Conservation (phyloP, 2,113 vertebrate genomes). For the Zapus hudsonius region DNA sequence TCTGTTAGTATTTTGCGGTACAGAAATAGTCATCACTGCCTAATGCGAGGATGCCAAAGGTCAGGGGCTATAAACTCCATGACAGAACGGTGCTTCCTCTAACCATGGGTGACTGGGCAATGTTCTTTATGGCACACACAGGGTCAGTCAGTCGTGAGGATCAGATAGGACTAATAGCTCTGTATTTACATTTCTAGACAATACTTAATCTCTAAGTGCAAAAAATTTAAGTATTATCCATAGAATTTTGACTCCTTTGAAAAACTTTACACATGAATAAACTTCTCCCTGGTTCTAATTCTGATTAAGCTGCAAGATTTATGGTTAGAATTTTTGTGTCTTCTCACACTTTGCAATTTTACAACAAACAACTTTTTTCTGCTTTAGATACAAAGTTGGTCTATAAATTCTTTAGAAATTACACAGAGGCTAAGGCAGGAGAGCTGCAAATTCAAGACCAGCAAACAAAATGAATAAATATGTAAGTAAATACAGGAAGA, state of each 20-base stretch:
- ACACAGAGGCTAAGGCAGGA: neutral
- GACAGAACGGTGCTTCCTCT: conserved; percentile 48
- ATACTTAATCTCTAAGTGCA: neutral
- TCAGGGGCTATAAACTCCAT: conserved; percentile 69
- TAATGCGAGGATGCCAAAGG: conserved; percentile 79
- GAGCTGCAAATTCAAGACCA: neutral
- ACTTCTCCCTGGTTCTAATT: neutral
- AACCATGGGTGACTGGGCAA: neutral
- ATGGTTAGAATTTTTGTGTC: conserved; percentile 33
- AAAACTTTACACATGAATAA: neutral
- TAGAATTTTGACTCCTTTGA: neutral
- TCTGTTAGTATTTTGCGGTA: conserved; percentile 80
- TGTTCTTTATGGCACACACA: neutral
- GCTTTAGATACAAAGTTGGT: conserved; percentile 53
- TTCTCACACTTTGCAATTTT: neutral
- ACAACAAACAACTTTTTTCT: neutral
- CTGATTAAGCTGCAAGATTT: conserved; percentile 22
- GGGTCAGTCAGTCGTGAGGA: neutral
- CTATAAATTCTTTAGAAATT: neutral
- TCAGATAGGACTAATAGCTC: neutral
- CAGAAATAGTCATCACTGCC: conserved; percentile 81
- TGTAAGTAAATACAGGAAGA: neutral
- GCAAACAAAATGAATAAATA: neutral
- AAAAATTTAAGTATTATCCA: neutral
- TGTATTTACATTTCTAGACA: too few species aligned